phyloP scores from a whole-genome alignment of 2,797 vertebrate genomes.

The Mus caroli region DNA sequence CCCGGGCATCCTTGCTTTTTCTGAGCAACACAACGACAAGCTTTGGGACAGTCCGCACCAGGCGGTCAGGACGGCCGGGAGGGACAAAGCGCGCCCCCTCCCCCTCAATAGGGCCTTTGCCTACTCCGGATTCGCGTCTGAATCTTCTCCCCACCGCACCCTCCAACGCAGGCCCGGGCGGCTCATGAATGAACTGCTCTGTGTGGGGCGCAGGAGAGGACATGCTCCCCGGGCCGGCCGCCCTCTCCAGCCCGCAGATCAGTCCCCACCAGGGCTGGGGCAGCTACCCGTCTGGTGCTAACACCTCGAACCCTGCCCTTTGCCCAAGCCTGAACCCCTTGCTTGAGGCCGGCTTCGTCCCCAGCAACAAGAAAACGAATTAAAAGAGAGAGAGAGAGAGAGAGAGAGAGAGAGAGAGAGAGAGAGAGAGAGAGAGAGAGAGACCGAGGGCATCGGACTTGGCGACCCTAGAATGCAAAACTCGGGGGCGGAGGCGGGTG shows the following conservation, averaged over 20 bases:
- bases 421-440: neutral
- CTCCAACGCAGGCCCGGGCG: constrained; percentile 75
- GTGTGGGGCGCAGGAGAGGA: constrained; percentile 78
- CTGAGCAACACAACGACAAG: constrained; percentile 39
- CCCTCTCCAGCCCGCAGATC: constrained; percentile 35
- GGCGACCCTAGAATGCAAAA: constrained; percentile 62
- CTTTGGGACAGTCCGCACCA: constrained; percentile 38
- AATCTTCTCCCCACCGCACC: constrained; percentile 66
- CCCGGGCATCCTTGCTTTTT: constrained; percentile 54
- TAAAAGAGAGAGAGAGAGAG: neutral
- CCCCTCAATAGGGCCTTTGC: constrained; percentile 71
- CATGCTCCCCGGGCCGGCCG: constrained; percentile 65
- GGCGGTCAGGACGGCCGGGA: constrained; percentile 26
- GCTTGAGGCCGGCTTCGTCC: neutral
- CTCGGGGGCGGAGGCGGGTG: constrained; percentile 76
- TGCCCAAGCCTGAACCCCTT: neutral
- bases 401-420: neutral
- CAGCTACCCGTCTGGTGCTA: constrained; percentile 33
- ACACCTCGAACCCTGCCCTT: constrained; percentile 45
- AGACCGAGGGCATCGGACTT: constrained; percentile 60
- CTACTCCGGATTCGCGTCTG: constrained; percentile 17
- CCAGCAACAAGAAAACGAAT: constrained; percentile 30
- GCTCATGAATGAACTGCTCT: constrained; percentile 80
- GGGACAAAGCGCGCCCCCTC: constrained; percentile 69
- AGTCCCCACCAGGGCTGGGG: constrained; percentile 7